phyloP scores from a whole-genome alignment of 2,888 invertebrate genomes.

The Tolmerus cingulatus region DNA sequence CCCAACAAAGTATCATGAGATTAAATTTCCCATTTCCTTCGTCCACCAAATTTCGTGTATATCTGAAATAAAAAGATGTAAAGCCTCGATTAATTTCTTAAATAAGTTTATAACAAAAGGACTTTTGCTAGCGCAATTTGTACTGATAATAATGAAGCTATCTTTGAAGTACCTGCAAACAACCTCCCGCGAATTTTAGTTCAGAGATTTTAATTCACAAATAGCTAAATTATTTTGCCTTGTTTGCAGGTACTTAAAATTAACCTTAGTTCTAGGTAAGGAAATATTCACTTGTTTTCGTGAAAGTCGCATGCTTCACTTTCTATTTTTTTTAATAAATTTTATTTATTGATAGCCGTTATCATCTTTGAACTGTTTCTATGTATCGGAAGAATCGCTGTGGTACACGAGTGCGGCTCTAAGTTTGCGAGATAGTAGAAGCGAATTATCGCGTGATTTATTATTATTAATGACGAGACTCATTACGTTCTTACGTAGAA shows the following conservation, averaged over 20 bases:
- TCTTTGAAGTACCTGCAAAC: background rate
- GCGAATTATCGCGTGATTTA: background rate
- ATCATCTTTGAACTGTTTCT: background rate
- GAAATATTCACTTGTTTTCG: background rate
- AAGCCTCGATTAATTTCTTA: background rate
- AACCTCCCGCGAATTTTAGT: background rate
- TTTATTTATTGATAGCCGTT: background rate
- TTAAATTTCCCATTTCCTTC: conserved; percentile 97
- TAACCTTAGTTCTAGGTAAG: background rate
- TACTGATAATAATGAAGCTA: background rate
- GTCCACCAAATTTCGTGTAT: conserved; percentile 95
- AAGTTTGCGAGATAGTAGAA: background rate
- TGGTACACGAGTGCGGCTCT: background rate
- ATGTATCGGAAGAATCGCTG: background rate
- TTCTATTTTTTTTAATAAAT: background rate
- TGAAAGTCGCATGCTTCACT: background rate
- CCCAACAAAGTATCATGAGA: conserved; percentile 98
- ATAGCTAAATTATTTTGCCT: background rate
- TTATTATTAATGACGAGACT: background rate
- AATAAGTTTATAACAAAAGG: background rate
- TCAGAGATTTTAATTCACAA: background rate
- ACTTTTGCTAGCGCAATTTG: background rate
- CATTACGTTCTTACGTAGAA: background rate
- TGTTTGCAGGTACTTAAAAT: background rate
- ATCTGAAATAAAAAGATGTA: conserved; percentile 66